Evolutionary conservation across 2,797 vertebrate genomes (phyloP), one percentile per base, ranked within the genome.

Genomic region (Psittacula echo): DNA sequence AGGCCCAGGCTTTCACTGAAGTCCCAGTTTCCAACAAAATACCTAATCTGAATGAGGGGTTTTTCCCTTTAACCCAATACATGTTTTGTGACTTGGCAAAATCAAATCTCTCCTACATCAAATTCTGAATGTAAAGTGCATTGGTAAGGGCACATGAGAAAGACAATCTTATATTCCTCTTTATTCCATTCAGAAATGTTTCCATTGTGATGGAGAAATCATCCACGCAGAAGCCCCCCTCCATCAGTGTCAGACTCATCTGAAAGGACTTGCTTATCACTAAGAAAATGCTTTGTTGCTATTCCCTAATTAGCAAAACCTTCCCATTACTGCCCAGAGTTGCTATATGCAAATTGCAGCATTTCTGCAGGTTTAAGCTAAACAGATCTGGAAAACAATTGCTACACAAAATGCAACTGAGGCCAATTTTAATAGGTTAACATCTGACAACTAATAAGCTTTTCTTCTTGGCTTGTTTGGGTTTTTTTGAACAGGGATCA

Each of bases 341-440:
- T 23, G 19, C 26, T 66, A 13, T 13, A 64, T 16, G 42, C 47
- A 87, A 85, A 79, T 37, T 30, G 29, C 7, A 62, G 19, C 11
- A 44, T 71, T 96, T 88, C 24, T 75, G 58, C 53, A 89, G 39
- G 53, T 84, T 93, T 78, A 88, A 91, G 32, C 39, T 75, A 20
- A 93, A 81, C 27, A 62, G 24, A 54, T 66, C 44, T 21, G 11
- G 22, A 78, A 79, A 95, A 85, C 4, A 58, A 17, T 75, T 67
- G 51, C 5, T 27, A 39, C 27, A 79, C 34, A 91, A 85, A 91
- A 85, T 67, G 30, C 37, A 91, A 3, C 0, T 20, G 15, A 64
- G 56, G 32, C 21, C 23, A 74, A 39, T 92, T 80, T 39, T 39
- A 77, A 72, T 20, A 87, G 11, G 32, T 71, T 67, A 61, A 23